A percentile compares a stretch with the other conserved stretches of the same genome.
phyloP scores from a whole-genome alignment of 23 tunicate species.

The Clavelina lepadiformis region DNA sequence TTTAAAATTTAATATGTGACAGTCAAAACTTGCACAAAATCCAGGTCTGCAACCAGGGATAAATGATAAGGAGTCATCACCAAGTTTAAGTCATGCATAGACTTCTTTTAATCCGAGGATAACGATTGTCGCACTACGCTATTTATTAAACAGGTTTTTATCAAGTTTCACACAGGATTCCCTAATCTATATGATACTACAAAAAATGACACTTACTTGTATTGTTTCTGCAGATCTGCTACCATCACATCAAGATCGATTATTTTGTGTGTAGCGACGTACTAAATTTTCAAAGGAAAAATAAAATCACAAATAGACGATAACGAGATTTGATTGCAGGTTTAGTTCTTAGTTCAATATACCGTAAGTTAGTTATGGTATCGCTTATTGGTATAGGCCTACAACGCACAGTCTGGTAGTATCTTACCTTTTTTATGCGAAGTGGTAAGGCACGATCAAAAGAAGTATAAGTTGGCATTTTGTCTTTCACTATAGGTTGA shows the following conservation, averaged over 20 bases:
- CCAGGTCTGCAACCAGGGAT: too few relatives aligned
- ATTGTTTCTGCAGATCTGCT: constrained; percentile 9
- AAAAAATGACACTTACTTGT: constrained; percentile 4
- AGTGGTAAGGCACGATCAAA: not conserved
- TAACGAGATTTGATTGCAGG: not conserved
- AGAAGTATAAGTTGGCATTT: not conserved
- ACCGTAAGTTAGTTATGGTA: not conserved
- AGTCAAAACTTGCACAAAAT: too few relatives aligned
- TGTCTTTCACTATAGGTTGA: too few relatives aligned
- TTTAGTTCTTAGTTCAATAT: too few relatives aligned
- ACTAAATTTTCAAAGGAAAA: not conserved
- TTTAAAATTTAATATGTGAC: too few relatives aligned
- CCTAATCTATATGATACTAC: too few relatives aligned
- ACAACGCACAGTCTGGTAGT: not conserved
- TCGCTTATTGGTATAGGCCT: not conserved
- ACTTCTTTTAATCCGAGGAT: too few relatives aligned
- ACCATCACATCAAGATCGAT: constrained; percentile 9
- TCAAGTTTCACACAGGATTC: too few relatives aligned
- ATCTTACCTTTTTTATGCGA: not conserved
- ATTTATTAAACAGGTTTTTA: too few relatives aligned
- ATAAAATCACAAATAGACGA: not conserved
- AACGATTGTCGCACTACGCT: too few relatives aligned
- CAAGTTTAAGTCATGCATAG: too few relatives aligned
- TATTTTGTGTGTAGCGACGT: constrained; percentile 4
- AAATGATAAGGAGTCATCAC: too few relatives aligned